These are phyloP conservation scores for Phengaris alcon DNA, from an alignment of 2,888 invertebrate species.

Conservation along the genomic window DNA sequence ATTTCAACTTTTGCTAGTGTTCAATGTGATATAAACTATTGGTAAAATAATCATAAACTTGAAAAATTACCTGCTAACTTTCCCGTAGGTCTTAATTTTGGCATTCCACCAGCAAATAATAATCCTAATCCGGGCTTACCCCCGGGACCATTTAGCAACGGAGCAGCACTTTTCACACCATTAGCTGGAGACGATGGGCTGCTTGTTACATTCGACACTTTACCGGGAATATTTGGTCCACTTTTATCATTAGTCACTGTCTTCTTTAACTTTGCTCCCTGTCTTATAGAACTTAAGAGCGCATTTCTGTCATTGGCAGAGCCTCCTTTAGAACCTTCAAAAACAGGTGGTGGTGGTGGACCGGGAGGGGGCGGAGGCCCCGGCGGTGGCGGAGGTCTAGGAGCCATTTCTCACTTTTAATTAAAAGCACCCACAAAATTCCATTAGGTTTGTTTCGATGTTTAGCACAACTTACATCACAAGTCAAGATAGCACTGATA, in stretches of 20 bases:
- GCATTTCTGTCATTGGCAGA: constrained; percentile 82
- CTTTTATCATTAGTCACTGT: constrained; percentile 94
- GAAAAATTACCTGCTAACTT: constrained; percentile 61
- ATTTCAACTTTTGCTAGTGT: too few relatives aligned
- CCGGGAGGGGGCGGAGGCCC: constrained; percentile 83
- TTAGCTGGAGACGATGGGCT: constrained; percentile 56
- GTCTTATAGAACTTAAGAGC: constrained; percentile 89
- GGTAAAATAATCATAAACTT: neutral
- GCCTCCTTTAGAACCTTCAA: constrained; percentile 67
- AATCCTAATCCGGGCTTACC: constrained; percentile 80
- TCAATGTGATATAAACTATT: too few relatives aligned
- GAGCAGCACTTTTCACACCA: constrained; percentile 56
- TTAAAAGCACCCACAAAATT: constrained; percentile 41
- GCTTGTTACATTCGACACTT: constrained; percentile 57
- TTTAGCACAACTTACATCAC: constrained; percentile 44
- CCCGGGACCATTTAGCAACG: constrained; percentile 63
- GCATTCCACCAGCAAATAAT: constrained; percentile 90
- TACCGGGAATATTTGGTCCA: constrained; percentile 87
- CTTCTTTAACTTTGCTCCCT: constrained; percentile 90
- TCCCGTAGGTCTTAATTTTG: constrained; percentile 87
- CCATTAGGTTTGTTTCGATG: constrained; percentile 39
- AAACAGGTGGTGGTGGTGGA: constrained; percentile 77
- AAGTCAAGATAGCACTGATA: constrained; percentile 49
- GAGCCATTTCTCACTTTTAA: constrained; percentile 68
- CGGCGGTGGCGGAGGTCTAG: constrained; percentile 83